Evolutionary conservation across 2,797 vertebrate genomes (phyloP), one percentile per base, ranked within the genome.

Genomic region (Eidolon dupreanum): DNA sequence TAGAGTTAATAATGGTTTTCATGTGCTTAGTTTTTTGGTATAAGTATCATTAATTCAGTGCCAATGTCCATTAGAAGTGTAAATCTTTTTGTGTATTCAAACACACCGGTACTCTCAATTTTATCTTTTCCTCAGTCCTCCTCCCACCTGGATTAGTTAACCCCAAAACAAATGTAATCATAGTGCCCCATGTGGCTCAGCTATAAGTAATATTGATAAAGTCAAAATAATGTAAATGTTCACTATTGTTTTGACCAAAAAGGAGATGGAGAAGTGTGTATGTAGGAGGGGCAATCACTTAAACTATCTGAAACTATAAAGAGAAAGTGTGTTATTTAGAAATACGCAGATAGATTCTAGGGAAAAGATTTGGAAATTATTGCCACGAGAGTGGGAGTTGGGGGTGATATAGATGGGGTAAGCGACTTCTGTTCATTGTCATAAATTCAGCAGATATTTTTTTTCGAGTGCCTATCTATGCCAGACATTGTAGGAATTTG

Each of bases 1-100:
- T 59, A 0, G 83, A 57, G 38, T 94, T 94, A 74, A 93, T 90
- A 85, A 84, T 51, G 59, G 75, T 81, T 91, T 88, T 84, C 73
- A 70, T 36, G 6, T 88, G 36, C 51, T 73, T 84, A 26, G 16
- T 63, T 87, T 88, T 73, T 66, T 36, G 38, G n/a, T 73, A 2
- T 65, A 51, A 49, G 15, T 78, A 46, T 22, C 36, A 81, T 19
- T 77, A 68, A 53, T 86, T 79, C 33, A 75, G 15, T 59, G 43
- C 38, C 66, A 71, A 6, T 65, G 28, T 59, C 71, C 36, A 8
- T 57, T 15, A 15, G 41, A 78, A 38, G 4, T 90, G 1, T 81
- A 66, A 90, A 57, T 86, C 41, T 49, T 49, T 85, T 79, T 46
- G 20, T 73, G 11, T 11, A 2, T 74, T 93, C 33, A 38, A 61